These are phyloP conservation scores for Styela plicata DNA, from an alignment of 23 tunicate genomes.

Conservation along the genomic window DNA sequence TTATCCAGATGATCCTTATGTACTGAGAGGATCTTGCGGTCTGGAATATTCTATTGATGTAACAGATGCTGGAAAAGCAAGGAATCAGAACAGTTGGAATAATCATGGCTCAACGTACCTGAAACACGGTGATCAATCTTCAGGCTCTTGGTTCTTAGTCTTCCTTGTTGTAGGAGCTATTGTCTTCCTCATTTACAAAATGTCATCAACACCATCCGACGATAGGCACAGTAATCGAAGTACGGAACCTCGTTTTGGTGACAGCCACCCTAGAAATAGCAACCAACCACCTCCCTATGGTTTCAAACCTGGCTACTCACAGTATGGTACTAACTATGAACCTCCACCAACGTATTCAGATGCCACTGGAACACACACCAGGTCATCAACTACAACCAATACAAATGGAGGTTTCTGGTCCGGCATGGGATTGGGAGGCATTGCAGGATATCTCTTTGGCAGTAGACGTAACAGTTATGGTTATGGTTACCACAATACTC, in stretches of 20 bases:
- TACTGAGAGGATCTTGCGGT: conserved; percentile 93
- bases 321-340: conserved; percentile 4
- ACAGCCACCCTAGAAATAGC: no score
- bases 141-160: conserved; percentile 50
- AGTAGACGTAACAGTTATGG: background rate
- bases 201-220: conserved; percentile 1
- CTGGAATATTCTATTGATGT: conserved; percentile 89
- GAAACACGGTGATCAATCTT: no score
- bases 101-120: background rate
- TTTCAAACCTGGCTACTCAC: conserved; percentile 67
- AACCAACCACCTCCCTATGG: conserved; percentile 49
- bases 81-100: conserved; percentile 4
- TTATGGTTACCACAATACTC: conserved; percentile 1
- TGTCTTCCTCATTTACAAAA: conserved; percentile 46
- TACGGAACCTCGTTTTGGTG: background rate
- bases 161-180: conserved; percentile 37
- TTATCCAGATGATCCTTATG: conserved; percentile 84
- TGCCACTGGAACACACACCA: conserved; percentile 17
- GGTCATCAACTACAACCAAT: background rate
- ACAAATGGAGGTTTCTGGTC: conserved; percentile 66
- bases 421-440: conserved; percentile 54
- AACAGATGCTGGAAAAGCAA: conserved; percentile 75
- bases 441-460: conserved; percentile 90
- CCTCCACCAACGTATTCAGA: conserved; percentile 51
- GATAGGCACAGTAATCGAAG: background rate